phyloP scores from a whole-genome alignment of 2,113 vertebrate species.

The Chiloscyllium plagiosum region DNA sequence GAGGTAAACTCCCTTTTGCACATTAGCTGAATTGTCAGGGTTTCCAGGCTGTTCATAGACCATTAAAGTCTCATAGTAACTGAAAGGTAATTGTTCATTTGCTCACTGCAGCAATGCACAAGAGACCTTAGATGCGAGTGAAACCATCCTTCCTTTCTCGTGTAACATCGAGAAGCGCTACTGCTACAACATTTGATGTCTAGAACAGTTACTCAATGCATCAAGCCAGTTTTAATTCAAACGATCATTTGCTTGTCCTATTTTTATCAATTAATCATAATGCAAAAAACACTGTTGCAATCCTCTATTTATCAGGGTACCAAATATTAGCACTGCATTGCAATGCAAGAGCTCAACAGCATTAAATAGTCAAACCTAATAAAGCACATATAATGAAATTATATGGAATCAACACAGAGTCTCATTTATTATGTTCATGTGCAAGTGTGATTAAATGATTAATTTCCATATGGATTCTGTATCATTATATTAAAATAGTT shows the following conservation, averaged over 20 bases:
- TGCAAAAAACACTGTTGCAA: constrained; percentile 42
- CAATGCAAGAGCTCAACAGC: background rate
- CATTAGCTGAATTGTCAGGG: constrained; percentile 51
- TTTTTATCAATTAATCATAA: constrained; percentile 55
- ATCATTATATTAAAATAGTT: background rate
- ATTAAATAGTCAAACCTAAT: background rate
- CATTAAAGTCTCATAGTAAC: constrained; percentile 61
- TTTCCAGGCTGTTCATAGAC: constrained; percentile 55
- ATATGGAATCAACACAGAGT: background rate
- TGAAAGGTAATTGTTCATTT: constrained; percentile 61
- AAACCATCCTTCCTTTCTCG: constrained; percentile 58
- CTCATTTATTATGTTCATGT: background rate
- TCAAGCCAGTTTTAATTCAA: constrained; percentile 61
- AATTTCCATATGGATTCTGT: background rate
- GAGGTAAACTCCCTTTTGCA: constrained; percentile 50
- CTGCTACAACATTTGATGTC: constrained; percentile 55
- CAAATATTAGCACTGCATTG: background rate
- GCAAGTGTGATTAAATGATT: background rate
- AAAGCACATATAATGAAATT: background rate
- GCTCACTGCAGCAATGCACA: constrained; percentile 52
- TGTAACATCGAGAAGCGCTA: constrained; percentile 56
- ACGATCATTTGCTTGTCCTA: constrained; percentile 56
- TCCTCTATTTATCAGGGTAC: no score
- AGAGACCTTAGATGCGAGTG: constrained; percentile 49
- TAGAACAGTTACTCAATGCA: constrained; percentile 39